Evolutionary conservation across 1,140 invertebrate genomes (phyloP).

Genomic region (Cepaea nemoralis): DNA sequence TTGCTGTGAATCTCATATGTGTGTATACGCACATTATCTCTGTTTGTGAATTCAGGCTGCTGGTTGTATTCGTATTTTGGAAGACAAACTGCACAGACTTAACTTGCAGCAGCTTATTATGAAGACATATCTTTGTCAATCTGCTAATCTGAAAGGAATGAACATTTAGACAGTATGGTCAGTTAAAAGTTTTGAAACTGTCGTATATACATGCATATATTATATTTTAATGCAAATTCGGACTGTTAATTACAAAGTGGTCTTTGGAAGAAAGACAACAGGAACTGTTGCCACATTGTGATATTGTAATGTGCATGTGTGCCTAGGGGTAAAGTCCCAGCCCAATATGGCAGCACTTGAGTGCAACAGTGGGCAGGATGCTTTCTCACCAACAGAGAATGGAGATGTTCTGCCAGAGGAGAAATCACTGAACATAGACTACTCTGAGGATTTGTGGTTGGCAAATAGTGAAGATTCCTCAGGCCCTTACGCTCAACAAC

Average conservation of each 20-base stretch:
- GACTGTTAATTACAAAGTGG: no score
- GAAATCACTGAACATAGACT: constrained; percentile 37
- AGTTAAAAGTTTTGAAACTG: no score
- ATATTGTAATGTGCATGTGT: not conserved
- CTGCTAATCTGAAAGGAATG: no score
- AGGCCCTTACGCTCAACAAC: constrained; percentile 34
- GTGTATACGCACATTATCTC: no score
- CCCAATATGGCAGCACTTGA: constrained; percentile 38
- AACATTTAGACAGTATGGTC: no score
- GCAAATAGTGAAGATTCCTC: constrained; percentile 39
- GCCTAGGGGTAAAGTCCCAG: not conserved
- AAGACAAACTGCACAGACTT: not conserved
- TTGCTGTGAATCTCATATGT: not conserved
- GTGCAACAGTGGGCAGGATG: constrained; percentile 39
- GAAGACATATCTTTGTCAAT: no score
- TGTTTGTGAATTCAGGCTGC: no score
- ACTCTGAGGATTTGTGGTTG: constrained; percentile 41
- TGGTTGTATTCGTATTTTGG: no score
- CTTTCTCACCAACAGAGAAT: constrained; percentile 26
- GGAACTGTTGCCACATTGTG: no score
- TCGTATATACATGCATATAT: no score
- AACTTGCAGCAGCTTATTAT: not conserved
- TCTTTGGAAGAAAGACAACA: no score
- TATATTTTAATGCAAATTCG: no score
- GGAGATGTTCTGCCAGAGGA: constrained; percentile 36